Base-by-base conservation (phyloP, 2,888 invertebrate species). In the Euplexia lucipara region DNA sequence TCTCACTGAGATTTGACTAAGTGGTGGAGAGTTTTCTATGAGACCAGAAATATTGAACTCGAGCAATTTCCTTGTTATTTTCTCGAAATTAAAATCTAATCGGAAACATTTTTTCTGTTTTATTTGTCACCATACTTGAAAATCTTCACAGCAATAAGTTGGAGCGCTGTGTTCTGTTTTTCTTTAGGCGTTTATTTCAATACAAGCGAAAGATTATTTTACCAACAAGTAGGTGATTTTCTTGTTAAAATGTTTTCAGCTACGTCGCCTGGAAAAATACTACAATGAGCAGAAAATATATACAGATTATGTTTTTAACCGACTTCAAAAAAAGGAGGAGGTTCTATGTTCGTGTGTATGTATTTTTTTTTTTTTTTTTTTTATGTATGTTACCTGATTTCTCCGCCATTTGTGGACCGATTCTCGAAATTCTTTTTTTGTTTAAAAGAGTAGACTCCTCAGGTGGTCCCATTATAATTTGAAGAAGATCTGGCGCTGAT, bases 1-100 rank as follows among this genome's bases (percentile, higher is more conserved):
- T 86, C 89, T 90, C 85, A 81, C 86, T 83, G 85, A 89, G 92
- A 92, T 93, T 92, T 91, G 88, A 90, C 87, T 89, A 92, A 92
- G 89, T 88, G 86, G 84, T 84, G 74, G 78, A 78, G 76, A 82
- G 78, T 78, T 86, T 82, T 77, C 79, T 81, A 80, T 82, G 77
- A 77, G 83, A 75, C 59, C 75, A 83, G 81, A 84, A 85, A 83
- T 83, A 78, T 86, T 83, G 63, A 71, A 71, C 66, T 65, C 62
- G 79, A 86, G 88, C 86, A 80, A 82, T 86, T 86, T 83, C 79
- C 67, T 72, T 75, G 72, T 32, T 32, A 26, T 74, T 73, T 48
- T 14, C 34, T 32, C 75, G 70, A 79, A 78, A 71, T 70, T 59
- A 64, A 44, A 63, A 45, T 47, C 9, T 45, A 45, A 64, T 61